phyloP scores from a whole-genome alignment of 2,113 vertebrate genomes.

The Manacus vitellinus region DNA sequence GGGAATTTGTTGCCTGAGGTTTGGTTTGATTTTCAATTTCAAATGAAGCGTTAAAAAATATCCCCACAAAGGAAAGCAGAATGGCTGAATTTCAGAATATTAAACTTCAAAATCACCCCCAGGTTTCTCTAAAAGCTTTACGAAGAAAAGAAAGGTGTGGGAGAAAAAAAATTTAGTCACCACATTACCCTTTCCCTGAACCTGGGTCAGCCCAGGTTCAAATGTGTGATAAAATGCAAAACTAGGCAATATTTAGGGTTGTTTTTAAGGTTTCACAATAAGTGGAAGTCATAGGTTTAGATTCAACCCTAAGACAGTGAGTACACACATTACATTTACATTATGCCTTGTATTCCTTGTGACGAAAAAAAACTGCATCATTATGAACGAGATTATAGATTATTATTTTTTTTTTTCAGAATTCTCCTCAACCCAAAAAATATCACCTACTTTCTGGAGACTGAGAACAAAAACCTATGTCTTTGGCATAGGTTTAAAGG shows the following conservation, averaged over 20 bases:
- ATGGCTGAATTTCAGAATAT: neutral
- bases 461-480: neutral
- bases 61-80: neutral
- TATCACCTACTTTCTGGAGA: neutral
- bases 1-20: neutral
- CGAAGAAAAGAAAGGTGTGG: neutral
- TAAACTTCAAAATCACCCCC: neutral
- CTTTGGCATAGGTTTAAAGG: neutral
- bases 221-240: neutral
- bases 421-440: neutral
- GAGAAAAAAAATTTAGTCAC: accelerated
- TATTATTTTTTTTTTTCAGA: neutral
- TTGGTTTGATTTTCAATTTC: neutral
- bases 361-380: neutral
- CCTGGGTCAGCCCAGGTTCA: neutral
- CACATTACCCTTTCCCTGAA: neutral
- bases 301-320: neutral
- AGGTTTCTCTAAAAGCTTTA: neutral
- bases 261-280: neutral
- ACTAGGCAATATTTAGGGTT: neutral
- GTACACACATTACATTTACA: neutral
- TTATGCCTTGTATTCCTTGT: neutral
- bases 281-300: neutral
- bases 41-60: neutral
- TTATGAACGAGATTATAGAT: neutral